A percentile compares a stretch with the other conserved stretches of the same genome.
These are phyloP conservation scores for Callocephalon fimbriatum DNA, from an alignment of 2,113 vertebrate genomes.

Conservation along the genomic window DNA sequence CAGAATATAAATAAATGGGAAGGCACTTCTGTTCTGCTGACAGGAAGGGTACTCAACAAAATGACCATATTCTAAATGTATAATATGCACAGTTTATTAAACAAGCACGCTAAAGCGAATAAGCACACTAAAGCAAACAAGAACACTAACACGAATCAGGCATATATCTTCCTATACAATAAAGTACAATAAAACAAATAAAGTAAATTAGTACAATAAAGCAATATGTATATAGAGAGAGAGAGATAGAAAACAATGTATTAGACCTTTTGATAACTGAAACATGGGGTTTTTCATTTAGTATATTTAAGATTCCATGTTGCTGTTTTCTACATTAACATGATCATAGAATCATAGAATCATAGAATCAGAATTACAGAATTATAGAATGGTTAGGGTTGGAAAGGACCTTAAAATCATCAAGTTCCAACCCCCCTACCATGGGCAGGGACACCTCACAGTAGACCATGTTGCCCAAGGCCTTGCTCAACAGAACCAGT, in stretches of 20 bases:
- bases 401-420: neutral
- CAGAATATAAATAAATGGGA: neutral
- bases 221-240: neutral
- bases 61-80: neutral
- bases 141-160: neutral
- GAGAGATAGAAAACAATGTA: neutral
- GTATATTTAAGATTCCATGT: neutral
- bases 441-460: neutral
- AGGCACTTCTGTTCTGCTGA: neutral
- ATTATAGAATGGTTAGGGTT: neutral
- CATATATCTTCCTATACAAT: neutral
- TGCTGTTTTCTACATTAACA: neutral
- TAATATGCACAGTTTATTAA: neutral
- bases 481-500: neutral
- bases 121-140: neutral
- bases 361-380: neutral
- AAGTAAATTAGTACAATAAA: neutral
- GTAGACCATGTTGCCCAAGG: neutral
- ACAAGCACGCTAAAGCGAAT: neutral
- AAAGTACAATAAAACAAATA: too few species aligned
- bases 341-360: neutral
- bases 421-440: neutral
- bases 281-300: accelerated
- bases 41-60: neutral
- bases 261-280: neutral